Evolutionary conservation across 2,113 vertebrate genomes (phyloP).

Genomic region (Seriola rivoliana): DNA sequence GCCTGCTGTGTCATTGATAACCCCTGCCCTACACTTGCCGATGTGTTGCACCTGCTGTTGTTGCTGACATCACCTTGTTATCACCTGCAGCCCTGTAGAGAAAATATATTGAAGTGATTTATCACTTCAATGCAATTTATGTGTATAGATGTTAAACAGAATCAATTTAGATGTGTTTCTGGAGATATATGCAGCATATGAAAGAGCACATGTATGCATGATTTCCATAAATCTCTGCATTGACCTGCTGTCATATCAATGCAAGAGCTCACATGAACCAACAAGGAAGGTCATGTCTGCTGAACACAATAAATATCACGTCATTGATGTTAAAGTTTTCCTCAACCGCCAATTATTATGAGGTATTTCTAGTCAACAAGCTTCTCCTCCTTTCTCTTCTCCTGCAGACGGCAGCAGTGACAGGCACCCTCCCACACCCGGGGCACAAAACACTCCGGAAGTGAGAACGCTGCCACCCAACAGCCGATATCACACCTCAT

Average conservation of each 20-base stretch:
- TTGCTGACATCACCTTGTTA: conserved; percentile 68
- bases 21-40: conserved; percentile 66
- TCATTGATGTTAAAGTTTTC: conserved; percentile 5
- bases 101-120: conserved; percentile 46
- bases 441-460: conserved; percentile 98
- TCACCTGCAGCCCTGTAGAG: conserved; percentile 53
- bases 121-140: conserved; percentile 48
- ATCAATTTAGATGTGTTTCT: conserved; percentile 29
- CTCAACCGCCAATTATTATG: neutral
- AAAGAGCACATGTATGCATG: conserved; percentile 69
- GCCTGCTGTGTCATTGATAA: conserved; percentile 72
- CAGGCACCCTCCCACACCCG: conserved; percentile 93
- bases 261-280: conserved; percentile 47
- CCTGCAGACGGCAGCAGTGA: conserved; percentile 96
- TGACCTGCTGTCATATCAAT: conserved; percentile 56
- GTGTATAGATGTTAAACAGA: conserved; percentile 29
- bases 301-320: conserved; percentile 15
- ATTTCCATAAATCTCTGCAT: conserved; percentile 67
- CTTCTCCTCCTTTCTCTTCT: conserved; percentile 55
- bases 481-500: conserved; percentile 91
- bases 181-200: conserved; percentile 19
- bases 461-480: conserved; percentile 88
- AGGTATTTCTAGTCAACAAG: conserved; percentile 9
- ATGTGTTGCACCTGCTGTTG: conserved; percentile 68
- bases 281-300: conserved; percentile 40